Base-by-base conservation (phyloP, 2,888 invertebrate genomes). In the Trilocha varians region DNA sequence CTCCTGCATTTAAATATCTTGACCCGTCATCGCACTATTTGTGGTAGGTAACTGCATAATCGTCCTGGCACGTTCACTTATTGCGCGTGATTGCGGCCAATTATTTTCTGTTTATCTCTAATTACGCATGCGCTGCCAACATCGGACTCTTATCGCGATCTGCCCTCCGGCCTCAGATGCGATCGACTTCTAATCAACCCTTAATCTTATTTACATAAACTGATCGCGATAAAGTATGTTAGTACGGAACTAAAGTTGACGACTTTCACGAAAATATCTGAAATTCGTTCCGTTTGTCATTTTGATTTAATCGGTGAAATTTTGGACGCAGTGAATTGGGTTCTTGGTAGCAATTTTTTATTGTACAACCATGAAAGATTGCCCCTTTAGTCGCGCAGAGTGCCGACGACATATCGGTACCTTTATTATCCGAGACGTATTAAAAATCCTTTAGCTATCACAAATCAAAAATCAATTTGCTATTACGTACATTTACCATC, bases 61-160 rank as follows among this genome's bases (percentile, higher is more conserved):
- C 67, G 65, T 69, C 69, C 63, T 55, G 57, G 73, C 75, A 74
- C 76, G 78, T 75, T 72, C 68, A 64, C 66, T 63, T 58, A 69
- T 70, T 68, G 73, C 76, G 70, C 79, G 76, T 79, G 80, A 83
- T 83, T 78, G 78, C 65, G 72, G 80, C 85, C 85, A 85, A 85
- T 85, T 85, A 85, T 83, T 83, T 85, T 83, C 78, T 80, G 83
- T 83, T 83, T 83, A 83, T 83, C 83, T 83, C 84, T 85, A 84
- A 85, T 85, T 85, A 84, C 80, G 80, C 78, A 83, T 82, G 72
- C 83, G 74, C 79, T 76, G 82, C 80, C 75, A 73, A 78, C 80
- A 78, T 78, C 67, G 70, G 53, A 62, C 62, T 63, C 68, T 84
- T 84, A 85, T 85, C 85, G 62, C 36, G 53, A 85, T 85, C 84